A percentile compares a stretch with the other conserved stretches of the same genome.
Evolutionary conservation across 2,113 vertebrate genomes (phyloP).

Genomic region (Onychostruthus taczanowskii): DNA sequence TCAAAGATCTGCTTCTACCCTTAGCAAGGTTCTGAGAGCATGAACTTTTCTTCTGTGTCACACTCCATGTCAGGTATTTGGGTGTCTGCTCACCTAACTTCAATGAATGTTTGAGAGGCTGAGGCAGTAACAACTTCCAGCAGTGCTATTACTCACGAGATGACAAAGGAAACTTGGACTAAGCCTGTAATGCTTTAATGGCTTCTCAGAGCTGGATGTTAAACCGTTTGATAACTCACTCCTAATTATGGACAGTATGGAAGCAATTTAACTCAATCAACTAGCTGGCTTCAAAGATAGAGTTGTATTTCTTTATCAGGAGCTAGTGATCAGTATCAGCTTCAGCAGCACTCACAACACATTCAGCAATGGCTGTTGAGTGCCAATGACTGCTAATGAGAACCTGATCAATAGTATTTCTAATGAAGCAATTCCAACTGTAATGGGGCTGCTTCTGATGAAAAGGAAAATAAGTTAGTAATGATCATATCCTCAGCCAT

Average conservation of each 20-base stretch:
- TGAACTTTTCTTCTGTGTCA: not conserved
- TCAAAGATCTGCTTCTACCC: not conserved
- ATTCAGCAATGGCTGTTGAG: not conserved
- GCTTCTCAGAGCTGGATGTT: not conserved
- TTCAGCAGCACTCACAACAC: not conserved
- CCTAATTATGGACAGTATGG: not conserved
- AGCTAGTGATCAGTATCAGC: not conserved
- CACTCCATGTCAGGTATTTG: not conserved
- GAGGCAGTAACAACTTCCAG: conserved; percentile 12
- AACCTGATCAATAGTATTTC: conserved; percentile 31
- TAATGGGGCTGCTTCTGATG: not conserved
- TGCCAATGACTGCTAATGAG: conserved; percentile 44
- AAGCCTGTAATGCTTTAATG: not conserved
- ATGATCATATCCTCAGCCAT: not conserved
- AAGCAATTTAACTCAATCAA: conserved; percentile 26
- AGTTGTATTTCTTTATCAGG: not conserved
- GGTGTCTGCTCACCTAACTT: not conserved
- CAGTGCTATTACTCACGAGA: not conserved
- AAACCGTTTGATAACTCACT: not conserved
- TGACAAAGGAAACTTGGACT: conserved; percentile 6
- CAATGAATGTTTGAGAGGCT: not conserved
- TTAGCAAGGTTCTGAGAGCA: not conserved
- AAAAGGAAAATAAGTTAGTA: not conserved
- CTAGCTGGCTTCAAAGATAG: not conserved
- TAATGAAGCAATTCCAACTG: not conserved